phyloP scores from a whole-genome alignment of 2,797 vertebrate genomes.

The Leucoraja ocellata region DNA sequence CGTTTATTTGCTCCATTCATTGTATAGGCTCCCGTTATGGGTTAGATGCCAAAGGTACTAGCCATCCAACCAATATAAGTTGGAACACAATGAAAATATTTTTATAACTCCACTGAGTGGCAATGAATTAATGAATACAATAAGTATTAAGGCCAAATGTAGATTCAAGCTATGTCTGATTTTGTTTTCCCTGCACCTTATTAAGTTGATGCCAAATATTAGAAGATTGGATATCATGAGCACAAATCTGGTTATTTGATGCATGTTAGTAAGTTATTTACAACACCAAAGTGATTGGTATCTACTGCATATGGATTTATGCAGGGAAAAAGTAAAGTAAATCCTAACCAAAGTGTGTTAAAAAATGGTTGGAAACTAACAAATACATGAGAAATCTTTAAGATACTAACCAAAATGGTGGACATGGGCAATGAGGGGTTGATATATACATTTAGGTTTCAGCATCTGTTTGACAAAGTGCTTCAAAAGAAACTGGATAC shows the following conservation, averaged over 20 bases:
- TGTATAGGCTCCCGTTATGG: not conserved
- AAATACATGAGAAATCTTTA: not conserved
- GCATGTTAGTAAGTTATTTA: not conserved
- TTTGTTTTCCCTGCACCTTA: not conserved
- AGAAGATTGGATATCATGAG: not conserved
- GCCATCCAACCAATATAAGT: not conserved
- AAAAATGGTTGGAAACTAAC: not conserved
- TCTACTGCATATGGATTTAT: not conserved
- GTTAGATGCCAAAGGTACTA: not conserved
- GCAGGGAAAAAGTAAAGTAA: not conserved
- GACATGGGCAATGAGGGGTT: not conserved
- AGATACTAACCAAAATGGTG: not conserved
- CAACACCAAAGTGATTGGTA: not conserved
- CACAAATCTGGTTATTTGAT: not conserved
- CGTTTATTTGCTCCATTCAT: not conserved
- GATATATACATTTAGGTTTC: not conserved
- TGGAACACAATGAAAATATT: not conserved
- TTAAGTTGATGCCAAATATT: not conserved
- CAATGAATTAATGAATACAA: not conserved
- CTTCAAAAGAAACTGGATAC: not conserved
- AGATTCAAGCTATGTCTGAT: not conserved
- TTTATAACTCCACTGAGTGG: not conserved
- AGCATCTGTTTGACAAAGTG: conserved; percentile 5
- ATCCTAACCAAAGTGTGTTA: not conserved
- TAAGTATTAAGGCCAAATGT: not conserved